phyloP scores from a whole-genome alignment of 2,888 invertebrate genomes.

The Volucella zonaria region DNA sequence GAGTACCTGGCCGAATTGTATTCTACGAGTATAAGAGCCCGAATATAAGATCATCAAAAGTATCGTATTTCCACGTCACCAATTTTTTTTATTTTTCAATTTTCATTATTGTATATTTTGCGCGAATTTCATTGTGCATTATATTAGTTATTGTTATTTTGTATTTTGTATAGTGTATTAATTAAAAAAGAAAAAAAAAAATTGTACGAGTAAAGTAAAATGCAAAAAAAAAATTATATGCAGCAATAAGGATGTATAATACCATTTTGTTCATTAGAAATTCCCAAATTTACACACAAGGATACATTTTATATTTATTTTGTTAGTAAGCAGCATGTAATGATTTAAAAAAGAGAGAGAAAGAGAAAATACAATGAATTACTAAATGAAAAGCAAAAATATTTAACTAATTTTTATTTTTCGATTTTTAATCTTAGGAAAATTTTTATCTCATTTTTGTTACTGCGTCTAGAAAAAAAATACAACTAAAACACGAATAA shows the following conservation, averaged over 20 bases:
- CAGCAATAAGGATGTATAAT: constrained; percentile 41
- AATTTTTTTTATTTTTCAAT: constrained; percentile 36
- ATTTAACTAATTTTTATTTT: not conserved
- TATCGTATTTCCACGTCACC: constrained; percentile 45
- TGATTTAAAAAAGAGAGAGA: constrained; percentile 33
- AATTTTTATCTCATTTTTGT: not conserved
- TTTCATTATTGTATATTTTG: constrained; percentile 34
- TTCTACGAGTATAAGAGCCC: constrained; percentile 75
- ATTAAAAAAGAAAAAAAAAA: constrained; percentile 22
- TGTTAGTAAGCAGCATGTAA: constrained; percentile 71
- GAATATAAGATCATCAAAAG: constrained; percentile 26
- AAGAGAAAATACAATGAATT: constrained; percentile 33
- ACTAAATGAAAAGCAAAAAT: constrained; percentile 24
- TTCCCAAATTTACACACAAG: constrained; percentile 36
- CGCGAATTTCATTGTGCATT: constrained; percentile 63
- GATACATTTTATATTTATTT: constrained; percentile 35
- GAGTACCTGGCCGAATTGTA: constrained; percentile 83
- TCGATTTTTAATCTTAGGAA: not conserved
- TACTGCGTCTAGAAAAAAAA: no score
- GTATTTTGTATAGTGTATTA: constrained; percentile 19
- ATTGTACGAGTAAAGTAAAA: not conserved
- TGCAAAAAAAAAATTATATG: constrained; percentile 2
- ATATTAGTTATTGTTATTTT: constrained; percentile 28
- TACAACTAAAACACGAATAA: not conserved
- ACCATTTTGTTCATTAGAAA: constrained; percentile 57